A percentile compares a stretch with the other conserved stretches of the same genome.
These are phyloP conservation scores for Ophion obscuratus DNA, from an alignment of 2,888 invertebrate genomes.

Conservation along the genomic window DNA sequence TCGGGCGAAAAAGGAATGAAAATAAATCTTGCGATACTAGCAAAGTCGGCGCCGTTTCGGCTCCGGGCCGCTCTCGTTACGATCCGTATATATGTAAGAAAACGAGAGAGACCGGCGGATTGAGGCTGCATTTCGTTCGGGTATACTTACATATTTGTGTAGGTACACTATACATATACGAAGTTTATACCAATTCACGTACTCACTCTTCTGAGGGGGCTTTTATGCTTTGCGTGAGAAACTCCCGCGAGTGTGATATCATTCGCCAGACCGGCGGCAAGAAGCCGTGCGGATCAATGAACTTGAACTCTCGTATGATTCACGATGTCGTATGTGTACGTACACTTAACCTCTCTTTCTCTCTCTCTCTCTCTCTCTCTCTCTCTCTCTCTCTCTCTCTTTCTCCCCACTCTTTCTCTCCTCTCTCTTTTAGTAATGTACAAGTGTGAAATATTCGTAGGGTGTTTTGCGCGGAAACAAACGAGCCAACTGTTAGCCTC, in stretches of 20 bases:
- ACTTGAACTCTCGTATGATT: constrained; percentile 69
- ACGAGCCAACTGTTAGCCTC: constrained; percentile 23
- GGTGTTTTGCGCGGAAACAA: constrained; percentile 59
- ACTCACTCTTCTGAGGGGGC: constrained; percentile 42
- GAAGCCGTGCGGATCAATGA: constrained; percentile 64
- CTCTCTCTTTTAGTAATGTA: neutral
- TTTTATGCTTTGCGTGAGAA: constrained; percentile 73
- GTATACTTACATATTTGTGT: constrained; percentile 10
- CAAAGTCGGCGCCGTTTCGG: constrained; percentile 63
- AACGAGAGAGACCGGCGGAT: constrained; percentile 35
- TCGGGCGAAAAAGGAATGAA: constrained; percentile 44
- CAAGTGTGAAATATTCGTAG: constrained; percentile 33
- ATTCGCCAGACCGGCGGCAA: constrained; percentile 54
- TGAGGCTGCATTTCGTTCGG: constrained; percentile 21
- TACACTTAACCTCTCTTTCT: neutral
- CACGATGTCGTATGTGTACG: constrained; percentile 37
- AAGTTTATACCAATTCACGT: constrained; percentile 16
- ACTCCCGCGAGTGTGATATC: constrained; percentile 61
- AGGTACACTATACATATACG: constrained; percentile 27
- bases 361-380: neutral
- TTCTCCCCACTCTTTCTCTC: neutral
- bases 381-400: neutral
- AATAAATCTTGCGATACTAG: constrained; percentile 58
- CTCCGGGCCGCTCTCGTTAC: constrained; percentile 52
- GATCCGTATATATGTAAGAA: constrained; percentile 51